phyloP scores from a whole-genome alignment of 2,113 vertebrate genomes.

The Peromyscus leucopus region DNA sequence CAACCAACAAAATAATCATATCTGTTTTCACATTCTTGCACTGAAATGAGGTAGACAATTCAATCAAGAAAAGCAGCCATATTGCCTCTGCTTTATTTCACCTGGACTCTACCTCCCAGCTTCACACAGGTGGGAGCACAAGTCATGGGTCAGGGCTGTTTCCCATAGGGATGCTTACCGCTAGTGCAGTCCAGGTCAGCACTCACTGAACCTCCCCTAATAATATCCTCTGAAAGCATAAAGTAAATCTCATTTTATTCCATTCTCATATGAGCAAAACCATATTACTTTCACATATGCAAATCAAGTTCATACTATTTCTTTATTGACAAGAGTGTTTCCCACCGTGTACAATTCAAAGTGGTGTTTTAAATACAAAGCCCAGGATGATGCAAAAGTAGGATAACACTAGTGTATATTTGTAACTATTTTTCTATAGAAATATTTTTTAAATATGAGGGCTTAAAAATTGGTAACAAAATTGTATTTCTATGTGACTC shows the following conservation, averaged over 20 bases:
- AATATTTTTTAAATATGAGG: background rate
- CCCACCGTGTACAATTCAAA: background rate
- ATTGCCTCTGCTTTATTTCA: background rate
- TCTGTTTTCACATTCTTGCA: background rate
- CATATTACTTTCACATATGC: background rate
- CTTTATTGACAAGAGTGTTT: background rate
- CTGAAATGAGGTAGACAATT: background rate
- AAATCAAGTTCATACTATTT: background rate
- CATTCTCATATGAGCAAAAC: background rate
- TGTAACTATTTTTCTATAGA: background rate
- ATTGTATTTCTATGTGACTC: background rate
- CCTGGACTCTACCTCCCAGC: background rate
- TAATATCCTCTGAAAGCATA: background rate
- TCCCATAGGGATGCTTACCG: background rate
- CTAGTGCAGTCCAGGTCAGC: background rate
- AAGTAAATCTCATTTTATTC: background rate
- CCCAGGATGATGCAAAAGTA: background rate
- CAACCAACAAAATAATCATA: background rate
- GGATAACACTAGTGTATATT: background rate
- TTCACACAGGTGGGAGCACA: background rate
- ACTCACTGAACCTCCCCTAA: background rate
- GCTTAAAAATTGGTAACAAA: background rate
- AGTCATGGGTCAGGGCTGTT: background rate
- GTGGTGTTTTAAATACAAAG: background rate
- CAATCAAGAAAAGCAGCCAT: background rate